Evolutionary conservation across 2,888 invertebrate genomes (phyloP), one percentile per base, ranked within the genome.

Genomic region (Miltochrista miniata): DNA sequence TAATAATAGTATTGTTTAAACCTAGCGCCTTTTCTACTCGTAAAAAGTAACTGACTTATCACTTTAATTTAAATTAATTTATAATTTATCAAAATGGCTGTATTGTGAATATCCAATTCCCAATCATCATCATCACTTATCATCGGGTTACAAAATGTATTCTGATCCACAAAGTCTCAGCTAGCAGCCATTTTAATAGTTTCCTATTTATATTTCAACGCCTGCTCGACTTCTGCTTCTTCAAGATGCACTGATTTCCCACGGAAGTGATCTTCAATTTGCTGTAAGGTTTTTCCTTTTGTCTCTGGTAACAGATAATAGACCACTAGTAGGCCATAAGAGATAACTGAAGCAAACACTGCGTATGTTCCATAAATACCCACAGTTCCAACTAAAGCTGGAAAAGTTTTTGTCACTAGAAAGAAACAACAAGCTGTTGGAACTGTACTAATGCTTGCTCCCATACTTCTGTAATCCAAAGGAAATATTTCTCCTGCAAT

Each of bases 401-500:
- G 94, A 60, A 92, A 93, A 0, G 92, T 90, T 79, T 95, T 94
- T 7, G 94, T 92, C 9, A 93, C 92, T 1, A 92, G 33, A 59
- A 95, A 95, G 48, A 92, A 92, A 34, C 93, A 86, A 7, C 90
- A 61, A 51, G 93, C 93, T 2, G 92, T 89, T 8, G 92, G 85
- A 34, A 92, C 85, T 1, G 93, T 83, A 3, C 93, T 92, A 0
- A 94, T 77, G 0, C 94, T 93, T 0, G 93, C 92, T 0, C 94
- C 94, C 0, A 93, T 70, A 29, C 93, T 93, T 34, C 94, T 85
- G 29, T 91, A 90, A 33, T 88, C 85, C 30, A 92, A 80, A 0
- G 94, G 91, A 60, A 94, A 95, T 0, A 95, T 85, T 72, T 95
- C 95, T 0, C 94, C 94, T 42, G 93, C 92, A 81, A 95, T 92